A percentile compares a stretch with the other conserved stretches of the same genome.
Conservation (phyloP, 2,113 vertebrate genomes). For the Aleadryas rufinucha region DNA sequence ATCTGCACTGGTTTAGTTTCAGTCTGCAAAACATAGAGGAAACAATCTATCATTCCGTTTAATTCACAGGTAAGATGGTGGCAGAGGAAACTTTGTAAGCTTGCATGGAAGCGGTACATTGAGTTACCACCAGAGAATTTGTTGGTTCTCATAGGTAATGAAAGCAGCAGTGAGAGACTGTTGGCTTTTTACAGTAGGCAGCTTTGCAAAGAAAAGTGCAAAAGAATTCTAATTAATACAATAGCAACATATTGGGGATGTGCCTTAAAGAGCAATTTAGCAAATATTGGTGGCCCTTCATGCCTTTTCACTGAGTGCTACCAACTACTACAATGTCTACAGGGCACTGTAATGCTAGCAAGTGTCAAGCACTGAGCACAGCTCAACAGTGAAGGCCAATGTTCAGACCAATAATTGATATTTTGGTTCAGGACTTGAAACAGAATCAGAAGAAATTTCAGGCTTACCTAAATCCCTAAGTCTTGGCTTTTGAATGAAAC, state of each 20-base stretch:
- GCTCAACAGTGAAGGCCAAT: background rate
- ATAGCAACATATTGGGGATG: background rate
- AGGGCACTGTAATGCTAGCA: background rate
- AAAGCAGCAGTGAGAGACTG: background rate
- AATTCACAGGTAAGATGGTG: background rate
- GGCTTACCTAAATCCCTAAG: background rate
- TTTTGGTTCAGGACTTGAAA: background rate
- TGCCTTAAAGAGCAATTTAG: background rate
- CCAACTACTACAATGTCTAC: background rate
- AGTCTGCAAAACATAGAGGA: constrained; percentile 66
- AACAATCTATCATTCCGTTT: background rate
- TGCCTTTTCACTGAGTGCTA: background rate
- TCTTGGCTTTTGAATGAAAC: background rate
- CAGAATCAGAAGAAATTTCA: background rate
- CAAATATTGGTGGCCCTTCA: background rate
- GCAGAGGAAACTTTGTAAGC: background rate
- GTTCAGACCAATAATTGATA: background rate
- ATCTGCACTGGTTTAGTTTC: constrained; percentile 84
- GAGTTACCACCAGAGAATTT: background rate
- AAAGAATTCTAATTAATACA: background rate
- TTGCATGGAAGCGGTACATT: background rate
- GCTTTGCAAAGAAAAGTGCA: background rate
- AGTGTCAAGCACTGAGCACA: background rate
- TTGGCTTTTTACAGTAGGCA: background rate
- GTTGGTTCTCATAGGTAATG: background rate